A percentile compares a stretch with the other conserved stretches of the same genome.
These are phyloP conservation scores for Callocephalon fimbriatum DNA, from an alignment of 2,113 vertebrate genomes.

Conservation along the genomic window DNA sequence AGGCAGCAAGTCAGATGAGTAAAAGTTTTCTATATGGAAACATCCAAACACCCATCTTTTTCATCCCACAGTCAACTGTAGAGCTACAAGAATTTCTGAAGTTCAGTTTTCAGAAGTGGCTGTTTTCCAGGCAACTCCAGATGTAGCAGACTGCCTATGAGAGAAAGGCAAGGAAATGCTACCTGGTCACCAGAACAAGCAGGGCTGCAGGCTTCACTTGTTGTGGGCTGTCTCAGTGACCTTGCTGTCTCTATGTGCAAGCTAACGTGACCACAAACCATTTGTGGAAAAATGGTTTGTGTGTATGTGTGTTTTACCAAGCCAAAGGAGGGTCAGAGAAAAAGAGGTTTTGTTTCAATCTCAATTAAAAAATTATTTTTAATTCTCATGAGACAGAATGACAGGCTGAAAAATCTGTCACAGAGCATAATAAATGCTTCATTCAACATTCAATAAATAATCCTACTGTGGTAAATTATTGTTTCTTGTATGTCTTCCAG, in stretches of 20 bases:
- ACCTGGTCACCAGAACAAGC: neutral
- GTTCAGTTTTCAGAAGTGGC: neutral
- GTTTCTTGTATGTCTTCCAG: neutral
- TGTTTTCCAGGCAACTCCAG: neutral
- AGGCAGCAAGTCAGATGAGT: neutral
- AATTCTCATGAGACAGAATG: neutral
- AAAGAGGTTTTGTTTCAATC: neutral
- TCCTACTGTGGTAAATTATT: neutral
- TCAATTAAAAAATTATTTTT: neutral
- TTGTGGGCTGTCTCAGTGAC: neutral
- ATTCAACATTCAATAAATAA: neutral
- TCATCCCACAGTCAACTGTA: neutral
- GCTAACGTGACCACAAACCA: neutral
- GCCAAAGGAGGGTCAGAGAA: neutral
- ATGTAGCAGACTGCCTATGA: neutral
- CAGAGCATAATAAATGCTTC: neutral
- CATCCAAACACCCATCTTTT: neutral
- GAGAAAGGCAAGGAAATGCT: neutral
- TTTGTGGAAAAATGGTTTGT: neutral
- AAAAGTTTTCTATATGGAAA: neutral
- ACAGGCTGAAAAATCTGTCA: neutral
- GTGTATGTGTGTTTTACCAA: neutral
- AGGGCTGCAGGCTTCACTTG: neutral
- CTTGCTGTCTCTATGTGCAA: neutral
- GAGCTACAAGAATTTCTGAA: neutral